Conservation (phyloP, 1,140 invertebrate genomes). For the Zaprionus lachaisei region DNA sequence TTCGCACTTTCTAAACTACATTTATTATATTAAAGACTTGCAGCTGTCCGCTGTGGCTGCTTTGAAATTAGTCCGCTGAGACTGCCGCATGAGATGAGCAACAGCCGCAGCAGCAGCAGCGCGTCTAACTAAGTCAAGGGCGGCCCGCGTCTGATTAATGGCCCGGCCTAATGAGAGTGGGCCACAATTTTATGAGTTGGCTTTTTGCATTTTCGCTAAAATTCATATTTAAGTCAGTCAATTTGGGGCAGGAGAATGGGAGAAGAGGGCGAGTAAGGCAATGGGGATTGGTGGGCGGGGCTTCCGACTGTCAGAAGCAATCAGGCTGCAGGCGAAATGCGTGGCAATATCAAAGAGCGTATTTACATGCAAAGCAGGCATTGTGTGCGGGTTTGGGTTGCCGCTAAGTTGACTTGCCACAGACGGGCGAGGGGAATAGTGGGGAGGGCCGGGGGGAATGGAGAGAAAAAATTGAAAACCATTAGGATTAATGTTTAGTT, state of each 20-base stretch:
- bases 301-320: slow-evolving; percentile 66
- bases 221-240: slow-evolving; percentile 53
- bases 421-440: neutral
- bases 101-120: slow-evolving; percentile 13
- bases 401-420: slow-evolving; percentile 1
- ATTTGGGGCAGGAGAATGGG: slow-evolving; percentile 1
- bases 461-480: slow-evolving; percentile 75
- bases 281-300: neutral
- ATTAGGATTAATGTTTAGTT: slow-evolving; percentile 83
- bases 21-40: slow-evolving; percentile 30
- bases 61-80: slow-evolving; percentile 39
- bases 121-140: slow-evolving; percentile 64
- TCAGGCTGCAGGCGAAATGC: slow-evolving; percentile 77
- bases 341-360: slow-evolving; percentile 78
- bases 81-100: slow-evolving; percentile 32
- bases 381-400: slow-evolving; percentile 10
- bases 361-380: slow-evolving; percentile 80
- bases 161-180: slow-evolving; percentile 44
- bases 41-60: slow-evolving; percentile 25
- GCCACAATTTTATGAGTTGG: slow-evolving; percentile 36
- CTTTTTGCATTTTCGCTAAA: slow-evolving; percentile 35
- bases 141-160: slow-evolving; percentile 44
- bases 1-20: neutral
- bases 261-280: neutral
- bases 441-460: neutral